These are phyloP conservation scores for Meda fulgida DNA, from an alignment of 2,797 vertebrate species.

Conservation along the genomic window DNA sequence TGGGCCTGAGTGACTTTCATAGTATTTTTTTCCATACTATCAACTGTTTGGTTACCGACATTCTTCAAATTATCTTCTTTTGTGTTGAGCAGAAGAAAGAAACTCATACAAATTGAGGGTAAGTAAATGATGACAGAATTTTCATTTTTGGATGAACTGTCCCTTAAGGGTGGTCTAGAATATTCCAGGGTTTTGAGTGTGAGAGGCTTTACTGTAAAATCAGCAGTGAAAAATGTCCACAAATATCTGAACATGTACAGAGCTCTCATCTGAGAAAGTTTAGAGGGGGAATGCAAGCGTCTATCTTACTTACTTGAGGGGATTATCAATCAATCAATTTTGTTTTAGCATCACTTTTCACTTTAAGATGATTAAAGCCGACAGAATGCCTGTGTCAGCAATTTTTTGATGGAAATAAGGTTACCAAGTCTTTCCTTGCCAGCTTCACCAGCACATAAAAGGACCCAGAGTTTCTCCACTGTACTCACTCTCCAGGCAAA, in stretches of 20 bases:
- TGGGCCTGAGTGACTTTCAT: background rate
- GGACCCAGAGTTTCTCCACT: background rate
- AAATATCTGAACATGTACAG: conserved; percentile 33
- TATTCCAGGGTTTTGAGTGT: background rate
- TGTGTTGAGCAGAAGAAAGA: background rate
- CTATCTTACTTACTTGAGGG: conserved; percentile 10
- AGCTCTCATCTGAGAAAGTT: background rate
- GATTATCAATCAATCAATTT: background rate
- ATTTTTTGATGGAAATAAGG: background rate
- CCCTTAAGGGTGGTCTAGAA: background rate
- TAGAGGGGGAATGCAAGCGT: background rate
- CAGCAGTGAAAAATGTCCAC: background rate
- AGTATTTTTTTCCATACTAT: background rate
- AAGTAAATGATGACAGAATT: background rate
- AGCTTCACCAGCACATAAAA: conserved; percentile 41
- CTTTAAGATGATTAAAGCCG: background rate
- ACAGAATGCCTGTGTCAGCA: conserved; percentile 19
- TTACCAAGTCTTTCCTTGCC: background rate
- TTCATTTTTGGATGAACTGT: background rate
- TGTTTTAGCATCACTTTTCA: background rate
- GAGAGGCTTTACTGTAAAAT: background rate
- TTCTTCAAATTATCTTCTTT: background rate
- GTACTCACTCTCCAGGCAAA: conserved; percentile 42
- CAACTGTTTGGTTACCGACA: background rate
- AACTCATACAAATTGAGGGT: background rate